Evolutionary conservation across 2,797 vertebrate species (phyloP).

Genomic region (Emydoidea blandingii): DNA sequence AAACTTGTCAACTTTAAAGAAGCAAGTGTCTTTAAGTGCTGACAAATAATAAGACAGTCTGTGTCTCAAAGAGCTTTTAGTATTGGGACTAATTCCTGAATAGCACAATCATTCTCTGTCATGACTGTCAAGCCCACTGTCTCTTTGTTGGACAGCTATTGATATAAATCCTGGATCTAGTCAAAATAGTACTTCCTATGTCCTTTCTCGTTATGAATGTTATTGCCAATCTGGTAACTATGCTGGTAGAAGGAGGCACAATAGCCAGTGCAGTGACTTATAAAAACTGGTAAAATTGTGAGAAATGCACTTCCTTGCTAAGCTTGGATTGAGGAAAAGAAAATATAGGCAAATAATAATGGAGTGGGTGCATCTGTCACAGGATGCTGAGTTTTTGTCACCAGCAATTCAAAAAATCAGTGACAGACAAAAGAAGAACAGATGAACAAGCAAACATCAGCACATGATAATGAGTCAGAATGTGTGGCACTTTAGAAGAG

Average conservation of each 20-base stretch:
- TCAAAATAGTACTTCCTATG: not conserved
- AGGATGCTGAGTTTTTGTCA: not conserved
- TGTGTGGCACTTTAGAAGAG: not conserved
- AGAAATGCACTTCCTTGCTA: not conserved
- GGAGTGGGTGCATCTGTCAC: not conserved
- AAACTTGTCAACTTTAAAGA: not conserved
- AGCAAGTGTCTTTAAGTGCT: not conserved
- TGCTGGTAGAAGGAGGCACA: not conserved
- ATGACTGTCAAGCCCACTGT: not conserved
- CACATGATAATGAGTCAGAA: not conserved
- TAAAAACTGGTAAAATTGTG: not conserved
- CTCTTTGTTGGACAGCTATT: not conserved
- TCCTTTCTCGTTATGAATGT: not conserved
- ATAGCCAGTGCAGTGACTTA: not conserved
- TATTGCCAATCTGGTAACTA: conserved; percentile 6
- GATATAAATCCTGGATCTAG: not conserved
- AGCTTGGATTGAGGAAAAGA: not conserved
- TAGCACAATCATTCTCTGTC: not conserved
- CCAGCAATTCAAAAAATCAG: not conserved
- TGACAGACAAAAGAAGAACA: not conserved
- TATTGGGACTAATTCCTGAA: not conserved
- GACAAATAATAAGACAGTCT: not conserved
- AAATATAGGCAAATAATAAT: conserved; percentile 23
- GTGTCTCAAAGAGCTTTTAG: not conserved
- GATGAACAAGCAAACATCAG: not conserved